Percentiles rank a stretch among this genome's conserved stretches.
These are phyloP conservation scores for Pelmatolapia mariae DNA, from an alignment of 2,113 vertebrate genomes.

Conservation along the genomic window DNA sequence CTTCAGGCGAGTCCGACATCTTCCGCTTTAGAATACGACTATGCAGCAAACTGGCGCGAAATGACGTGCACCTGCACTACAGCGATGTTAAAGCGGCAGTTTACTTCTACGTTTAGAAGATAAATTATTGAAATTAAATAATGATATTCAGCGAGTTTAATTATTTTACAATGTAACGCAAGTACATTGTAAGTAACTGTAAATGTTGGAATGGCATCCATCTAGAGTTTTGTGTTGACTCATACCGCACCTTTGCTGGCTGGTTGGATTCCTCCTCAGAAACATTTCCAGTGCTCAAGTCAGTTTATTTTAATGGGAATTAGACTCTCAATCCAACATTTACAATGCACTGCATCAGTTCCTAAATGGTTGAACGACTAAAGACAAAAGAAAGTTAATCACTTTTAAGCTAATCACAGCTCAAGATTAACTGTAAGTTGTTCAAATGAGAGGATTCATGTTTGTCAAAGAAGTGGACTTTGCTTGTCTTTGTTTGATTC, in stretches of 20 bases:
- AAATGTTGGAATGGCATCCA: background rate
- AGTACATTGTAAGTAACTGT: too few relatives aligned
- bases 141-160: too few relatives aligned
- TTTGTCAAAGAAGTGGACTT: background rate
- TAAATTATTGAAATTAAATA: too few relatives aligned
- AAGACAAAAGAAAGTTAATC: background rate
- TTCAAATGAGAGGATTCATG: background rate
- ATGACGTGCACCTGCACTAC: too few relatives aligned
- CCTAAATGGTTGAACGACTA: background rate
- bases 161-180: too few relatives aligned
- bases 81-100: too few relatives aligned
- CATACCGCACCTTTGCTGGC: background rate
- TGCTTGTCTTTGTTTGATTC: background rate
- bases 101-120: too few relatives aligned
- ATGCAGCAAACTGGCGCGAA: too few relatives aligned
- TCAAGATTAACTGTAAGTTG: background rate
- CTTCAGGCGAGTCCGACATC: too few relatives aligned
- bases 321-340: background rate
- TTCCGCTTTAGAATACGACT: too few relatives aligned
- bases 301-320: background rate
- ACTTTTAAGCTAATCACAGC: background rate
- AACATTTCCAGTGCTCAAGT: background rate
- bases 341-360: background rate
- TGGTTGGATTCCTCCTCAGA: background rate
- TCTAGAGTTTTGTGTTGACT: background rate